phyloP scores from a whole-genome alignment of 2,797 vertebrate species.

The Gambusia yucatana region DNA sequence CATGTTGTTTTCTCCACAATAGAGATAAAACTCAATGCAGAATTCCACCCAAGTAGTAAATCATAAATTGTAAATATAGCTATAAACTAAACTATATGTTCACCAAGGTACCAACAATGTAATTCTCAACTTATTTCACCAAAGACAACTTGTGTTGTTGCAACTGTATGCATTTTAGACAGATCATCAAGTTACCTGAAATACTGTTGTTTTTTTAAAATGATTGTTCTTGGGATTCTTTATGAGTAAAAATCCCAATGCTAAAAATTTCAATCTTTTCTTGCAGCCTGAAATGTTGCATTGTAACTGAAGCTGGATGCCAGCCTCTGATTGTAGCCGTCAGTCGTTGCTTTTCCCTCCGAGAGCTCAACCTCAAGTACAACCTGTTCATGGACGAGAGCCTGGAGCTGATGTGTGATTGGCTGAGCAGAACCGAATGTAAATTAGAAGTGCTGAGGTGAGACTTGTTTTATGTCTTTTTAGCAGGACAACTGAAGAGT shows the following conservation, averaged over 20 bases:
- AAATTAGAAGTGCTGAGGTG: constrained; percentile 24
- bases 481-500: not conserved
- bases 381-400: not conserved
- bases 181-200: not conserved
- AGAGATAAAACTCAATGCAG: not conserved
- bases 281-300: constrained; percentile 15
- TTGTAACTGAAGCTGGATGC: not conserved
- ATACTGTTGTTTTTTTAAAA: not conserved
- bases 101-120: not conserved
- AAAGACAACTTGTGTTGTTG: not conserved
- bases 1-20: not conserved
- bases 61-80: not conserved
- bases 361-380: constrained; percentile 19
- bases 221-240: not conserved
- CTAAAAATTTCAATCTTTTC: not conserved
- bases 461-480: not conserved
- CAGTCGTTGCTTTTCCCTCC: not conserved
- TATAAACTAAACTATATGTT: not conserved
- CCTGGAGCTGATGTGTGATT: constrained; percentile 14
- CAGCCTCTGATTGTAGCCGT: not conserved
- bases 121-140: not conserved
- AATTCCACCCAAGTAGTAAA: not conserved
- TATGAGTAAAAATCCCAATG: not conserved
- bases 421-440: constrained; percentile 11
- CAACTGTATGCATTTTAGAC: not conserved